Evolutionary conservation across 2,797 vertebrate species (phyloP), one percentile per base, ranked within the genome.

Genomic region (Crypturellus tataupa): DNA sequence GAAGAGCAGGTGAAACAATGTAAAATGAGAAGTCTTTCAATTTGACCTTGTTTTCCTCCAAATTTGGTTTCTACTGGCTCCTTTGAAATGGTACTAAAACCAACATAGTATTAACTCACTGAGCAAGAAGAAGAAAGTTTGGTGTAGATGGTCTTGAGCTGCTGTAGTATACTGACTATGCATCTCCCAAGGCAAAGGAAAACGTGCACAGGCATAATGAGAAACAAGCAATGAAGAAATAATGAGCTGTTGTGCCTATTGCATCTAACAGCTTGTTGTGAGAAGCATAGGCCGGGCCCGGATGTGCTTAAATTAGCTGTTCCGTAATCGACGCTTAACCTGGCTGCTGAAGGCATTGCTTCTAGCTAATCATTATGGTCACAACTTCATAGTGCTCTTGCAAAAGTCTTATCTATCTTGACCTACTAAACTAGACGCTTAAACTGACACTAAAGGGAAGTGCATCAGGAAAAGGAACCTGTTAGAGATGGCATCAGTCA

Each of bases 361-460:
- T 88, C 60, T 21, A 5, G 21, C 2, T 3, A 4, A 23, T 51
- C 1, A 24, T 33, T 67, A 0, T 75, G n/a, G 25, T 70, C 86
- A 62, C 33, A 77, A 51, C 20, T 55, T 83, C 1, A 0, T 62
- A 47, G 24, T 35, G 24, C 35, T 80, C 27, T 62, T 68, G 40
- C 33, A 68, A 33, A 85, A 77, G 25, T 33, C 49, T 4, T 6
- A 6, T 46, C 79, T 73, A 2, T 24, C 39, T 24, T 49, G 20
- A n/a, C 15, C 83, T 42, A n/a, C 33, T 87, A 25, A 81, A 77
- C 33, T 29, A 59, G 23, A 1, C 53, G 78, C 27, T 69, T 51
- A 73, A 69, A 19, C 25, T 88, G 60, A 8, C 69, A n/a, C 27
- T 25, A 42, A 42, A 67, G 31, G 23, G 25, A 84, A 80, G 40